Conservation (phyloP, 2,888 invertebrate species). For the Hesperia comma region DNA sequence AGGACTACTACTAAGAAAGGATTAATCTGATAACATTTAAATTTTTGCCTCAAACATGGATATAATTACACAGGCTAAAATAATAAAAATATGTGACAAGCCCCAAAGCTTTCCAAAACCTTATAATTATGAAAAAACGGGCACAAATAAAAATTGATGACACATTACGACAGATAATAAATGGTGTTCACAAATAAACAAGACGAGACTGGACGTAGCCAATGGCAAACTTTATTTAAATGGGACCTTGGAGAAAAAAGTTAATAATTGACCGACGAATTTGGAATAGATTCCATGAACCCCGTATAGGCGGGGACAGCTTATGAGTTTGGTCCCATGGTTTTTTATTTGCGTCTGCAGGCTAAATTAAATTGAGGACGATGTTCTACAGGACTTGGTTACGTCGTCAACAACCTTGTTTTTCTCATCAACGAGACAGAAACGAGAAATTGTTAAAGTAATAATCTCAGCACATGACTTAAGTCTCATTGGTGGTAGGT, state of each 20-base stretch:
- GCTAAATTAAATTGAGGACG: slow-evolving; percentile 73
- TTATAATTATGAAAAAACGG: slow-evolving; percentile 27
- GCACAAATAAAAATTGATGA: slow-evolving; percentile 33
- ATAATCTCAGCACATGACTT: too few species aligned
- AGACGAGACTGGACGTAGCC: slow-evolving; percentile 44
- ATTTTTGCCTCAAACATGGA: not conserved
- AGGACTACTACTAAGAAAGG: too few species aligned
- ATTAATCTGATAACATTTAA: not conserved
- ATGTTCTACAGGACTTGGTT: slow-evolving; percentile 34
- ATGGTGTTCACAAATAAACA: slow-evolving; percentile 35
- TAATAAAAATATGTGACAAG: slow-evolving; percentile 3
- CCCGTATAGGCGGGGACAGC: slow-evolving; percentile 70
- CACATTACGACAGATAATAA: slow-evolving; percentile 36
- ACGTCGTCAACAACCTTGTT: slow-evolving; percentile 21
- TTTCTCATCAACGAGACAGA: slow-evolving; percentile 10
- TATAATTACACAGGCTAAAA: not conserved
- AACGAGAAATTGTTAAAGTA: slow-evolving; percentile 3
- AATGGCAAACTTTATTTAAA: slow-evolving; percentile 64
- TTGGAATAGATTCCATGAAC: slow-evolving; percentile 63
- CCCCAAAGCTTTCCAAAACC: slow-evolving; percentile 13
- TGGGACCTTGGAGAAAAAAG: slow-evolving; percentile 56
- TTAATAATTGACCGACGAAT: slow-evolving; percentile 64
- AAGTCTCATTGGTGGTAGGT: too few species aligned
- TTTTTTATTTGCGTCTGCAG: slow-evolving; percentile 72
- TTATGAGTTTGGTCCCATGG: slow-evolving; percentile 60